Evolutionary conservation across 2,888 invertebrate genomes (phyloP).

Genomic region (Venusia cambrica): DNA sequence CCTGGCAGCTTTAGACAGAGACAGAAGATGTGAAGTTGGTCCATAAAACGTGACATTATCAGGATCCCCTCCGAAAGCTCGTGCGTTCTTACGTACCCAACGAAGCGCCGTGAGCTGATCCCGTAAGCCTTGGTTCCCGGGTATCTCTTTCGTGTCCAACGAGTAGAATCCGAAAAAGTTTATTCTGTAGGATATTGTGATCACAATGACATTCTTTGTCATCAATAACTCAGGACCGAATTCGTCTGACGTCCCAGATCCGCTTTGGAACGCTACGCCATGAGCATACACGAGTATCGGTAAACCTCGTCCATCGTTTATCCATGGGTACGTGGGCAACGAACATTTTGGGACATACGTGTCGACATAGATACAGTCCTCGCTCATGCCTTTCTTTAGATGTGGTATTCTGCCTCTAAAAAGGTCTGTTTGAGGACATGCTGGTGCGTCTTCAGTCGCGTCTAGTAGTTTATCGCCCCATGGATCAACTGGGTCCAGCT

Average conservation of each 20-base stretch:
- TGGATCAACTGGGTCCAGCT: constrained; percentile 64
- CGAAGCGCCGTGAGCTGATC: constrained; percentile 51
- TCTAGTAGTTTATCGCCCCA: constrained; percentile 73
- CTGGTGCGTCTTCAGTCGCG: constrained; percentile 71
- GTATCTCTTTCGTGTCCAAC: constrained; percentile 31
- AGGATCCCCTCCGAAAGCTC: constrained; percentile 54
- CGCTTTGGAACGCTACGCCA: constrained; percentile 17
- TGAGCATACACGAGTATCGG: constrained; percentile 19
- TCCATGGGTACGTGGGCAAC: too few relatives aligned
- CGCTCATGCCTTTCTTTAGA: constrained; percentile 29
- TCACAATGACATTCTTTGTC: too few relatives aligned
- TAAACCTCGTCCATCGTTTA: background rate
- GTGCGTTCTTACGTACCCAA: constrained; percentile 55
- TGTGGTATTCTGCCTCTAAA: constrained; percentile 31
- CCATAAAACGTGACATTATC: constrained; percentile 50
- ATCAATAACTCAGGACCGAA: too few relatives aligned
- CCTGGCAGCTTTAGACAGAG: constrained; percentile 41
- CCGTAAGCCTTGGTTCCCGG: constrained; percentile 59
- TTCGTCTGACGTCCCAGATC: too few relatives aligned
- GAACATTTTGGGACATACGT: constrained; percentile 24
- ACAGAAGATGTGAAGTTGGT: constrained; percentile 46
- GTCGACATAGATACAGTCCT: constrained; percentile 41
- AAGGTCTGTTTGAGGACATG: constrained; percentile 76
- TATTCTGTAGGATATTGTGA: too few relatives aligned
- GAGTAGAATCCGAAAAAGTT: constrained; percentile 9